Conservation (phyloP, 2,113 vertebrate species). For the Nothoprocta pentlandii region DNA sequence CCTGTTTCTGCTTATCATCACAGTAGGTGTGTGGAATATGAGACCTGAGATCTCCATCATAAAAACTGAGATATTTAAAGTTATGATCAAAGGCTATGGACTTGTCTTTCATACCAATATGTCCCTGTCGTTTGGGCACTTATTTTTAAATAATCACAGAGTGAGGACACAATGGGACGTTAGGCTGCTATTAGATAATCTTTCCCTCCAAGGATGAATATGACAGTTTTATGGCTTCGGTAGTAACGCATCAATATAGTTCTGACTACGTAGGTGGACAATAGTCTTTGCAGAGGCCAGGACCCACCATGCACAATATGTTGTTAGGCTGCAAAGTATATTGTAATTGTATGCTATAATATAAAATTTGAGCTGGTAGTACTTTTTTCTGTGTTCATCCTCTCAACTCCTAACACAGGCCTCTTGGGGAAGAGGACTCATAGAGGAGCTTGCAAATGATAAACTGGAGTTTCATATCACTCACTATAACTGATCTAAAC, state of each 20-base stretch:
- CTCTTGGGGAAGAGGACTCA: not conserved
- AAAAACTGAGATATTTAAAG: not conserved
- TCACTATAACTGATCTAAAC: not conserved
- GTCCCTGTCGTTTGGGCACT: not conserved
- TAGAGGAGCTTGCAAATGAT: not conserved
- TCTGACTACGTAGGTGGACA: not conserved
- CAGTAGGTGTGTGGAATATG: not conserved
- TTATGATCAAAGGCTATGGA: not conserved
- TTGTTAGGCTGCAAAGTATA: too few relatives aligned
- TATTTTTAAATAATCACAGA: not conserved
- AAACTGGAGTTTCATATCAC: not conserved
- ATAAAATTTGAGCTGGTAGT: not conserved
- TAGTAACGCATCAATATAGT: not conserved
- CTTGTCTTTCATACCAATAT: not conserved
- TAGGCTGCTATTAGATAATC: not conserved
- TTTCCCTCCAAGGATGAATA: not conserved
- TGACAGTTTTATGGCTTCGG: not conserved
- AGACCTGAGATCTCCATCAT: not conserved
- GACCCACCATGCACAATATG: not conserved
- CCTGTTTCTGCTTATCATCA: not conserved
- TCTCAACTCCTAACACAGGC: not conserved
- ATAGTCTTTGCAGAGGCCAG: not conserved
- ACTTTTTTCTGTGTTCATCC: not conserved
- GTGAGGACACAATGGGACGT: not conserved
- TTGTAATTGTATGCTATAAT: too few relatives aligned